Conservation (phyloP, 2,888 invertebrate species). For the Sinodicranocentrus sp. region DNA sequence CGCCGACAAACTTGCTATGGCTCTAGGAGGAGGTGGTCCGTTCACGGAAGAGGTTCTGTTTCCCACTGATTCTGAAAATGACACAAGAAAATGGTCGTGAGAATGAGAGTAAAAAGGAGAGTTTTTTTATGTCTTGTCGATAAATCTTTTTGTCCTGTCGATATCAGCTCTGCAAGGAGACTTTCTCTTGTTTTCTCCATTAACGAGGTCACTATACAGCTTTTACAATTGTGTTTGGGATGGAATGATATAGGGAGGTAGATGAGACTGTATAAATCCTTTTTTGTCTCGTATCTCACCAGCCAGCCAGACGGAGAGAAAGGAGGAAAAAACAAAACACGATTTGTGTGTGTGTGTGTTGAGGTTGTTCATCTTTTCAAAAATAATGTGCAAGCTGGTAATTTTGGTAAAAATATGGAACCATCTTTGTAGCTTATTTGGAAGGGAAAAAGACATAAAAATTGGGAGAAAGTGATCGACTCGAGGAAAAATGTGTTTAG, state of each 20-base stretch:
- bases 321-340: no score
- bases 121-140: slow-evolving; percentile 17
- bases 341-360: no score
- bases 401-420: no score
- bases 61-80: slow-evolving; percentile 64
- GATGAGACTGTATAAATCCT: slow-evolving; percentile 59
- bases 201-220: slow-evolving; percentile 45
- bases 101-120: slow-evolving; percentile 4
- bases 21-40: neutral
- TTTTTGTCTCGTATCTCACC: slow-evolving; percentile 48
- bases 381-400: no score
- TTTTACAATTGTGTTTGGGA: neutral
- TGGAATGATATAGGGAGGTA: slow-evolving; percentile 21
- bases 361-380: no score
- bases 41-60: slow-evolving; percentile 45
- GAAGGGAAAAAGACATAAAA: no score
- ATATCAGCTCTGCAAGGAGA: slow-evolving; percentile 32
- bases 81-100: slow-evolving; percentile 27
- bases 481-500: neutral
- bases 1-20: neutral
- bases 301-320: slow-evolving; percentile 21
- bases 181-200: slow-evolving; percentile 14
- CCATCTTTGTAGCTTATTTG: no score
- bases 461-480: no score
- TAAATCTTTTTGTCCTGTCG: slow-evolving; percentile 40